Evolutionary conservation across 2,888 invertebrate genomes (phyloP), one percentile per base, ranked within the genome.

Genomic region (Perdita meconis): DNA sequence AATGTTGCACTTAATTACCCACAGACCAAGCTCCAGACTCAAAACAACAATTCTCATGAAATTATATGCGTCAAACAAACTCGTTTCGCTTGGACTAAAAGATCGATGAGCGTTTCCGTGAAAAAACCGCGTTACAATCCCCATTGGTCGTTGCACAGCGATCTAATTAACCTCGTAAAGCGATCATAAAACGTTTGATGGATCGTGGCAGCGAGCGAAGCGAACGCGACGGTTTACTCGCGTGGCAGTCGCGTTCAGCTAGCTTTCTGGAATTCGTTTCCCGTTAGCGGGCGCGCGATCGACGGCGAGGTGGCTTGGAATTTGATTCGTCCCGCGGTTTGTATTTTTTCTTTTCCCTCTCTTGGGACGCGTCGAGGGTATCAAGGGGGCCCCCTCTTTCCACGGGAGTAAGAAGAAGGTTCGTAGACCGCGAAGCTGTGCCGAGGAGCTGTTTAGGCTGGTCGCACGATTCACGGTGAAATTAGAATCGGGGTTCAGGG

Each of bases 221-320:
- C 13, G 26, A 70, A 10, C 36, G 42, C 36, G 34, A 19, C 36
- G 30, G 50, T 26, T 64, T 57, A 65, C 76, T 72, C 66, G 65
- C 65, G 66, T 63, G 65, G 60, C 64, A 34, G 55, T 36, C 42
- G 65, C 57, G 76, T 81, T 74, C 80, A 78, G 78, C 83, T 78
- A 81, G 84, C 80, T 84, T 86, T 82, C 74, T 79, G 86, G 84
- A 86, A 86, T 86, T 78, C 67, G 59, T 59, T 86, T 86, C 82
- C 86, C 86, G 86, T 86, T 86, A 86, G 69, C 40, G 65, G 47
- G n/a, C n/a, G n/a, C n/a, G 59, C 56, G 67, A 63, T 63, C 64
- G 72, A 47, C 73, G n/a, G 12, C 65, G 56, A 61, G 51, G 40
- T 40, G 68, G 69, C 66, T 47, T 77, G 73, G 73, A 73, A 80